These are phyloP conservation scores for Ephydatia muelleri DNA, from an alignment of 37 sponge, comb jelly and placozoan species.

Conservation along the genomic window DNA sequence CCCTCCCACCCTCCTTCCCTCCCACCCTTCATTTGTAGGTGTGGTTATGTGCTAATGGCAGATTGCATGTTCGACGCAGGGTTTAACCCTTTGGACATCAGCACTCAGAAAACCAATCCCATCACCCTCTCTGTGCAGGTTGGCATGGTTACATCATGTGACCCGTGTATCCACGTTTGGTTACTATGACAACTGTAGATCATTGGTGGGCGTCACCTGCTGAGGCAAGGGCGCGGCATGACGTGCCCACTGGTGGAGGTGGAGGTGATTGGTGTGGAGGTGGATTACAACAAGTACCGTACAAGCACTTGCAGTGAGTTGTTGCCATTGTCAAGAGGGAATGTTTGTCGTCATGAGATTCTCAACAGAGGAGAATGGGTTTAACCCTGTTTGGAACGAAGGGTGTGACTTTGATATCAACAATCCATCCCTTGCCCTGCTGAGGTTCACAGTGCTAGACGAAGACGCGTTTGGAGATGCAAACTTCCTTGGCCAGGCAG, in stretches of 20 bases:
- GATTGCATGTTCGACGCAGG: slow-evolving; percentile 81
- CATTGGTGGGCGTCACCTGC: slow-evolving; percentile 87
- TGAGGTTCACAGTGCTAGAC: slow-evolving; percentile 89
- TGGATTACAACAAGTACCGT: slow-evolving; percentile 73
- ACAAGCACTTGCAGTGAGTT: slow-evolving; percentile 77
- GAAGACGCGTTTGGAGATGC: slow-evolving; percentile 97
- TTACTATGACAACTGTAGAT: slow-evolving; percentile 27
- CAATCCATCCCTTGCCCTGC: slow-evolving; percentile 90
- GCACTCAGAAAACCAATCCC: slow-evolving; percentile 47
- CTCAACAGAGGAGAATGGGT: slow-evolving; percentile 84
- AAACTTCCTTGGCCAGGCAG: slow-evolving; percentile 92
- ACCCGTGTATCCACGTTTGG: too few species aligned
- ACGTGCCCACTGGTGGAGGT: slow-evolving; percentile 87
- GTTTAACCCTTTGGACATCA: slow-evolving; percentile 81
- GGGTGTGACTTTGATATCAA: slow-evolving; percentile 79
- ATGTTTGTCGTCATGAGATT: neutral
- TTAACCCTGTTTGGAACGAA: slow-evolving; percentile 93
- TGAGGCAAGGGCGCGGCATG: slow-evolving; percentile 78
- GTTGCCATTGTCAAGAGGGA: neutral
- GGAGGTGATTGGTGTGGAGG: slow-evolving; percentile 81
- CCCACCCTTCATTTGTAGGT: slow-evolving; percentile 15
- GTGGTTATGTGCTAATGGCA: slow-evolving; percentile 96
- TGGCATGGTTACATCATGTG: neutral
- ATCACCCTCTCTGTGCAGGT: slow-evolving; percentile 61
- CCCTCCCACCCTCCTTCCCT: neutral